These are phyloP conservation scores for Anser cygnoides DNA, from an alignment of 2,113 vertebrate species.

Conservation along the genomic window DNA sequence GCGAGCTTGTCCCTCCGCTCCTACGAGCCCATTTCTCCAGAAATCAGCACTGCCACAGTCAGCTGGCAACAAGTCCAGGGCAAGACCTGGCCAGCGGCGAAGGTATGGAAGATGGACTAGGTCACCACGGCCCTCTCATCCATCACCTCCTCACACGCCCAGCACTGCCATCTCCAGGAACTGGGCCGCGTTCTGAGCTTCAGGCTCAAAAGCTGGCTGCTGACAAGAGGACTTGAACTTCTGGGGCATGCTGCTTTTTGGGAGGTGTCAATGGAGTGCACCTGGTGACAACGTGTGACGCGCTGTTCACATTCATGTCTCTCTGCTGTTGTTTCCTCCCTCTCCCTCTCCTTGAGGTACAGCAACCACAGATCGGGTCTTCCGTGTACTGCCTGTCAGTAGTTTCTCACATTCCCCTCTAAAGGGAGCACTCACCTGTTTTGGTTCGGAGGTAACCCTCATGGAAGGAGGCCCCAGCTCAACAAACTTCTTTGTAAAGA, in stretches of 20 bases:
- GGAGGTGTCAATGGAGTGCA: background rate
- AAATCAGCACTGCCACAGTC: conserved; percentile 73
- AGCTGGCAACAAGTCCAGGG: conserved; percentile 63
- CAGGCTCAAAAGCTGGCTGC: background rate
- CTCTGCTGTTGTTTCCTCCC: background rate
- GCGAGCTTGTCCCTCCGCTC: conserved; percentile 80
- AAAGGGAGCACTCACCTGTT: background rate
- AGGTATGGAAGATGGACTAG: conserved; percentile 53
- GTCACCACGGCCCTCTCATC: background rate
- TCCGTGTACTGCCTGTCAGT: background rate
- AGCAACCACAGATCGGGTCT: background rate
- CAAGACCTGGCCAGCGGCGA: conserved; percentile 72
- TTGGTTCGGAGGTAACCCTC: background rate
- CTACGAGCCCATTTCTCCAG: conserved; percentile 76
- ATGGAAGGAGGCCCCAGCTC: background rate
- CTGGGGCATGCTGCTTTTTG: fast-evolving
- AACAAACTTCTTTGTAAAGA: background rate
- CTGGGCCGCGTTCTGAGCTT: background rate
- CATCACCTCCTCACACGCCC: background rate
- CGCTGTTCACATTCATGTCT: background rate
- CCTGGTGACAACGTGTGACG: background rate
- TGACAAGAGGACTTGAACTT: background rate
- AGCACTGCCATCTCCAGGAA: background rate
- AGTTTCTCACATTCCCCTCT: background rate
- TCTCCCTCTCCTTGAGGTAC: background rate